Conservation (phyloP, 2,888 invertebrate genomes). For the Thymelicus sylvestris region DNA sequence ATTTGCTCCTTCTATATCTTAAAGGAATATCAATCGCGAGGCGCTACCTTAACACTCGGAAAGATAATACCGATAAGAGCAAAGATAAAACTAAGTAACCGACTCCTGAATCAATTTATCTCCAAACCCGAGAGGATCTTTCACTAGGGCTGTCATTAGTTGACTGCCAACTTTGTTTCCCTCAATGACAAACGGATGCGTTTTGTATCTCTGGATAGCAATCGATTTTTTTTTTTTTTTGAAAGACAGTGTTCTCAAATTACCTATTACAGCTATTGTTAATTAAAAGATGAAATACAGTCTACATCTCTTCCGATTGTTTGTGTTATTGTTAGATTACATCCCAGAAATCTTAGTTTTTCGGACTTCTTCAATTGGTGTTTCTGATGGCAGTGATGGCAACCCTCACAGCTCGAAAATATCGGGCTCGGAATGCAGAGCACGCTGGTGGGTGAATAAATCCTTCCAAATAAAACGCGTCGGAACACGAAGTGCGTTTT, state of each 20-base stretch:
- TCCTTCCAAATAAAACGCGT: slow-evolving; percentile 43
- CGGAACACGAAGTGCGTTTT: slow-evolving; percentile 42
- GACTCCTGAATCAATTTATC: slow-evolving; percentile 19
- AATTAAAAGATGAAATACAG: not conserved
- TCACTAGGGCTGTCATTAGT: not conserved
- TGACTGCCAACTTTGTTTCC: not conserved
- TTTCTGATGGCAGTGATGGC: not conserved
- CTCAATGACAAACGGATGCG: not conserved
- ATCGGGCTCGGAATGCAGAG: slow-evolving; percentile 30
- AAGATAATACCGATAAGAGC: slow-evolving; percentile 14
- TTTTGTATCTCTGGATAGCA: too few species aligned
- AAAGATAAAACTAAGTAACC: slow-evolving; percentile 9
- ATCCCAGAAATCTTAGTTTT: not conserved
- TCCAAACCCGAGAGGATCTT: not conserved
- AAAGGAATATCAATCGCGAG: slow-evolving; percentile 3
- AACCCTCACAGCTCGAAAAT: slow-evolving; percentile 37
- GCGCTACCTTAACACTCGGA: slow-evolving; percentile 14
- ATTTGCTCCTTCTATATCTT: not conserved
- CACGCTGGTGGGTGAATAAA: slow-evolving; percentile 40
- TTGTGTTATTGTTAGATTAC: not conserved
- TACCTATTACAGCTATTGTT: too few species aligned
- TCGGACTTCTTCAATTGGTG: not conserved
- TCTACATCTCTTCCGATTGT: not conserved
- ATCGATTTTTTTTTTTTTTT: too few species aligned
- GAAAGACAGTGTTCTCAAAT: too few species aligned